Evolutionary conservation across 2,113 vertebrate species (phyloP).

Genomic region (Ctenomys sociabilis): DNA sequence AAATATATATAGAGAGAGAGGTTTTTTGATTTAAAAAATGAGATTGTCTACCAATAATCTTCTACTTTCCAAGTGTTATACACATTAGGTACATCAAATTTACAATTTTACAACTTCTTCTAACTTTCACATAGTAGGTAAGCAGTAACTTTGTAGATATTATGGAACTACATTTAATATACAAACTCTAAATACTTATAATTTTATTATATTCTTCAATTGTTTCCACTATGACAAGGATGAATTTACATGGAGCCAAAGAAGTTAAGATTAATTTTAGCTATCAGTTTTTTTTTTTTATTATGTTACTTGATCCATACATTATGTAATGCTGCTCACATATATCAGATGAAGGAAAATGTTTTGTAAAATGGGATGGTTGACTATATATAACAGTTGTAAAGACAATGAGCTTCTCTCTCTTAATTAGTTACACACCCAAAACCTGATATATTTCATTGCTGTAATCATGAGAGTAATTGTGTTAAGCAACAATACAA

Average conservation of each 20-base stretch:
- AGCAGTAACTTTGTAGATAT: background rate
- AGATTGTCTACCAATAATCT: constrained; percentile 26
- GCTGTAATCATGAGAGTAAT: background rate
- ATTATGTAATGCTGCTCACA: background rate
- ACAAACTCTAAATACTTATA: background rate
- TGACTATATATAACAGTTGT: background rate
- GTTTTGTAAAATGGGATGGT: background rate
- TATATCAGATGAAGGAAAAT: background rate
- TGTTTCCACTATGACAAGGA: constrained; percentile 18
- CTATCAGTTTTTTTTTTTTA: background rate
- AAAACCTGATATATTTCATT: constrained; percentile 20
- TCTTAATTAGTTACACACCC: background rate
- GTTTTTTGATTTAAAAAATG: background rate
- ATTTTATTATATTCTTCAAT: constrained; percentile 13
- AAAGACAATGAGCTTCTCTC: constrained; percentile 1
- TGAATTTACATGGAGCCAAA: background rate
- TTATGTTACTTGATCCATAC: background rate
- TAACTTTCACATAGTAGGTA: constrained; percentile 7
- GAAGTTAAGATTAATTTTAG: constrained; percentile 31
- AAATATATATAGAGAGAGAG: no score
- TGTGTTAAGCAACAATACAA: constrained; percentile 17
- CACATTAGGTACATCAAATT: background rate
- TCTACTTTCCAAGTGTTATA: constrained; percentile 9
- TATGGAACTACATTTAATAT: background rate
- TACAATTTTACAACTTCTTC: background rate